Conservation (phyloP, 2,888 invertebrate species). For the Cheilosia vernalis region DNA sequence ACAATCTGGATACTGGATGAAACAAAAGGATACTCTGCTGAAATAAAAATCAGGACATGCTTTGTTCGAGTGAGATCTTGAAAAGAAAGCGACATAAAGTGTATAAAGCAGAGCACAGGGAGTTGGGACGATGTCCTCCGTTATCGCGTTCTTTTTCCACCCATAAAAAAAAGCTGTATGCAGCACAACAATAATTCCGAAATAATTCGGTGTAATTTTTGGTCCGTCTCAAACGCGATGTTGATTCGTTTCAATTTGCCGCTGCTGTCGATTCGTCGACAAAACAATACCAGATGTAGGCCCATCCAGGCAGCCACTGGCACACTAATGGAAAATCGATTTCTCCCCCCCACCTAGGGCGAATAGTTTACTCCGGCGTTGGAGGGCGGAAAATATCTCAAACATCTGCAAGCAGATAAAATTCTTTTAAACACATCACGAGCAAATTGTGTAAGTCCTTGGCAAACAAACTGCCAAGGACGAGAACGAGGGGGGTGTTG, state of each 20-base stretch:
- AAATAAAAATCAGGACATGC: conserved; percentile 60
- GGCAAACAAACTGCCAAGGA: conserved; percentile 3
- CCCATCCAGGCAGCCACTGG: background rate
- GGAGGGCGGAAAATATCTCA: conserved; percentile 9
- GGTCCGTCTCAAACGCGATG: background rate
- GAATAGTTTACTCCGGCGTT: conserved; percentile 29
- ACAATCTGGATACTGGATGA: background rate
- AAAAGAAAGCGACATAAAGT: conserved; percentile 7
- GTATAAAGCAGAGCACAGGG: background rate
- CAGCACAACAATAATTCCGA: too few relatives aligned
- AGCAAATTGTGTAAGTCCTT: conserved; percentile 54
- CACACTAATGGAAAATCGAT: conserved; percentile 54
- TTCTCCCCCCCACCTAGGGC: conserved; percentile 3
- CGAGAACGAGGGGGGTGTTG: background rate
- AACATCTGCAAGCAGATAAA: conserved; percentile 62
- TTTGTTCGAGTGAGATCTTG: conserved; percentile 39
- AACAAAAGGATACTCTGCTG: conserved; percentile 43
- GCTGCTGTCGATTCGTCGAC: conserved; percentile 8
- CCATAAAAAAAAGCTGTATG: background rate
- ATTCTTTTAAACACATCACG: conserved; percentile 61
- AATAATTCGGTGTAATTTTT: conserved; percentile 13
- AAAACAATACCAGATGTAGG: conserved; percentile 28
- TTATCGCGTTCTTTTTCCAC: background rate
- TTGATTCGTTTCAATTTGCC: conserved; percentile 42
- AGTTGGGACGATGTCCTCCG: background rate